Evolutionary conservation across 2,888 invertebrate species (phyloP).

Genomic region (Sthenelais limicola): DNA sequence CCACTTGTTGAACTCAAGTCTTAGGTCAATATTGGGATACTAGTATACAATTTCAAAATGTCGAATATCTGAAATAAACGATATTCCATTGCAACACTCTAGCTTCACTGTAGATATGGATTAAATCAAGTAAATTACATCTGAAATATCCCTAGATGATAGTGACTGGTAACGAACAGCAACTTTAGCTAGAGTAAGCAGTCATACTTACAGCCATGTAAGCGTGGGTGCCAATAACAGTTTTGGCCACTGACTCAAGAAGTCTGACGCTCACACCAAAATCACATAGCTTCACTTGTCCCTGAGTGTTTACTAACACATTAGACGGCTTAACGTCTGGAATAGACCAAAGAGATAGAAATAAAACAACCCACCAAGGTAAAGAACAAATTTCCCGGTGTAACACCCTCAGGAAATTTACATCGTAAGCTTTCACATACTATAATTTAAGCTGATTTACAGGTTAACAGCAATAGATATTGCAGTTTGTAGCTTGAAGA

Average conservation of each 20-base stretch:
- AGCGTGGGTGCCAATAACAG: slow-evolving; percentile 72
- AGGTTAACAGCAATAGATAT: background rate
- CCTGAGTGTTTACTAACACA: slow-evolving; percentile 70
- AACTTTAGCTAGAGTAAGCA: background rate
- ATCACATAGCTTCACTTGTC: slow-evolving; percentile 72
- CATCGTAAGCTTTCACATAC: background rate
- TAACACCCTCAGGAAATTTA: background rate
- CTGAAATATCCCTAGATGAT: no score
- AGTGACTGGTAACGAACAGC: background rate
- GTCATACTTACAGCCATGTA: slow-evolving; percentile 72
- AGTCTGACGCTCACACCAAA: slow-evolving; percentile 72
- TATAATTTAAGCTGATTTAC: background rate
- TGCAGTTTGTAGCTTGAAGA: background rate
- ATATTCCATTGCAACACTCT: no score
- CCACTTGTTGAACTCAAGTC: no score
- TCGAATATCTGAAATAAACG: no score
- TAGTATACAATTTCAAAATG: no score
- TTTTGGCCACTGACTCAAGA: slow-evolving; percentile 70
- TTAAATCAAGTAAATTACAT: no score
- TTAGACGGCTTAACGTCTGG: slow-evolving; percentile 72
- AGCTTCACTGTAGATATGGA: no score
- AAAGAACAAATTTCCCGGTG: background rate
- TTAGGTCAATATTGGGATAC: no score
- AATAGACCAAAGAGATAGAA: no score
- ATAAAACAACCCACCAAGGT: background rate